phyloP scores from a whole-genome alignment of 2,888 invertebrate species.

The Tenthredo livida region DNA sequence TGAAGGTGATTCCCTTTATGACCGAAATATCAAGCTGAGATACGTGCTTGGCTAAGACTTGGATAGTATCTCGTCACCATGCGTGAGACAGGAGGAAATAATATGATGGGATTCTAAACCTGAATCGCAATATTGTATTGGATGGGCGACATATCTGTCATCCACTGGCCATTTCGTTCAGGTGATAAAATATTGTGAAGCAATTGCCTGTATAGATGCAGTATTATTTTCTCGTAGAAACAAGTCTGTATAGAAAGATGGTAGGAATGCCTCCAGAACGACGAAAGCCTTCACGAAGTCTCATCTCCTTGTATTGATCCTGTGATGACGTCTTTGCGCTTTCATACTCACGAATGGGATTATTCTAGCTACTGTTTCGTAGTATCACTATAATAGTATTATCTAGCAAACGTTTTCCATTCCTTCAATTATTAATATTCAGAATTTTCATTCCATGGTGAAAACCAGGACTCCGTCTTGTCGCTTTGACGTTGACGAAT shows the following conservation, averaged over 20 bases:
- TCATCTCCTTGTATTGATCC: slow-evolving; percentile 45
- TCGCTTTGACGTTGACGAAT: background rate
- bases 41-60: background rate
- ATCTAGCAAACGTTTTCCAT: background rate
- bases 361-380: background rate
- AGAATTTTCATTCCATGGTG: background rate
- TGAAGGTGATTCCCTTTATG: background rate
- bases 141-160: background rate
- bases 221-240: background rate
- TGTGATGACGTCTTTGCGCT: slow-evolving; percentile 29
- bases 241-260: background rate
- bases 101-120: background rate
- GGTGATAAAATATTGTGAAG: background rate
- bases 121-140: background rate
- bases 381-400: background rate
- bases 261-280: background rate
- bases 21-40: background rate
- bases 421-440: background rate
- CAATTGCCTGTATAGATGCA: background rate
- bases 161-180: background rate
- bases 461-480: background rate
- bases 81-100: background rate
- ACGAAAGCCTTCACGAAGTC: background rate
- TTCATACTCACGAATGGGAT: background rate
- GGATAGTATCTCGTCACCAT: background rate